Percentiles rank a stretch among this genome's conserved stretches.
phyloP scores from a whole-genome alignment of 2,797 vertebrate species.

The Cichlasoma orientale region DNA sequence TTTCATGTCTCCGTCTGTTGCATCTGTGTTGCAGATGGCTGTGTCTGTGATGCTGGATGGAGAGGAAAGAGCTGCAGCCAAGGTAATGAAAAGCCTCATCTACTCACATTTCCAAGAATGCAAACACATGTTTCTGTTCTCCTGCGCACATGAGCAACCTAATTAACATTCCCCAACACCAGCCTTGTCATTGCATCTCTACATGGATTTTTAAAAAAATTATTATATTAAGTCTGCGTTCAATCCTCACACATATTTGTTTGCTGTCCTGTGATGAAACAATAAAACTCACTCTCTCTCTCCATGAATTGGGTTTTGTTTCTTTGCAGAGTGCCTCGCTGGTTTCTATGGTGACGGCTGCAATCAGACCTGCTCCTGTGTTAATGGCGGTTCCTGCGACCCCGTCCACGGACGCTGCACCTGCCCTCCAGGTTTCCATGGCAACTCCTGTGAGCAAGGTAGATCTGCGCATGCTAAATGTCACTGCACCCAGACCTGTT shows the following conservation, averaged over 20 bases:
- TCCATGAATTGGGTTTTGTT: not conserved
- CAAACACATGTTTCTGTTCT: not conserved
- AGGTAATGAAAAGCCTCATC: conserved; percentile 74
- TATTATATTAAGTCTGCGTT: not conserved
- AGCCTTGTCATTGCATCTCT: not conserved
- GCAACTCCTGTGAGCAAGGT: conserved; percentile 86
- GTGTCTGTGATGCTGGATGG: conserved; percentile 90
- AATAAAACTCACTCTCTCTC: not conserved
- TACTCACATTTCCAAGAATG: not conserved
- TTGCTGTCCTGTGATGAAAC: not conserved
- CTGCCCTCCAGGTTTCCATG: conserved; percentile 83
- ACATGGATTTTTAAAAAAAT: fast-evolving
- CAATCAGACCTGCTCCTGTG: conserved; percentile 80
- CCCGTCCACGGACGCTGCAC: conserved; percentile 80
- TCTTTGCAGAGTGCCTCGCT: conserved; percentile 78
- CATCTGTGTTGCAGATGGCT: conserved; percentile 82
- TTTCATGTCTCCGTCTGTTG: not conserved
- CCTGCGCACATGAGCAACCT: not conserved
- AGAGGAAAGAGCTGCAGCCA: conserved; percentile 86
- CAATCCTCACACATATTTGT: not conserved
- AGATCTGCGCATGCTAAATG: not conserved
- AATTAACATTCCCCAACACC: not conserved
- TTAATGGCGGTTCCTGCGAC: conserved; percentile 83
- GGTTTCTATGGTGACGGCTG: conserved; percentile 88
- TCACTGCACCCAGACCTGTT: not conserved